Percentiles rank a stretch among this genome's conserved stretches.
These are phyloP conservation scores for Tragulus kanchil DNA, from an alignment of 2,113 vertebrate species.

Conservation along the genomic window DNA sequence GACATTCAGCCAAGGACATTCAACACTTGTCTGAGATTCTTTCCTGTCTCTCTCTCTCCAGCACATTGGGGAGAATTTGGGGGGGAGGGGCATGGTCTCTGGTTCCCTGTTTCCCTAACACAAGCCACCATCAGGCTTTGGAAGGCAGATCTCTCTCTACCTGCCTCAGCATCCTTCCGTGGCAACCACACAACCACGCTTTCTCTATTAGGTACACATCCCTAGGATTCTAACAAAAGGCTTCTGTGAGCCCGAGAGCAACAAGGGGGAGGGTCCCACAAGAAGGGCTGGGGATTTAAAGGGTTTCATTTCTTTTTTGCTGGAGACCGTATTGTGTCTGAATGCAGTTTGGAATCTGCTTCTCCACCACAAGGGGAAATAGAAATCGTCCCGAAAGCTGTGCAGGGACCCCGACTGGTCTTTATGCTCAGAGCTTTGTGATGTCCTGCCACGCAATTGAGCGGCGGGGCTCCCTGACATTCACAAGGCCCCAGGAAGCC, in stretches of 20 bases:
- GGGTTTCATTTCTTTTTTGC: slow-evolving; percentile 67
- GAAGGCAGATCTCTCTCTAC: not conserved
- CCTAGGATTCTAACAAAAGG: slow-evolving; percentile 45
- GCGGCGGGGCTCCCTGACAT: slow-evolving; percentile 59
- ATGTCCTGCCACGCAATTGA: slow-evolving; percentile 69
- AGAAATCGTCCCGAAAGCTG: slow-evolving; percentile 49
- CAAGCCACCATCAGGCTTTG: not conserved
- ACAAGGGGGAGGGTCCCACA: not conserved
- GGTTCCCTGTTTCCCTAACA: not conserved
- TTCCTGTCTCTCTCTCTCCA: not conserved
- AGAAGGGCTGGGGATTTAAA: slow-evolving; percentile 52
- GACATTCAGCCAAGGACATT: too few relatives aligned
- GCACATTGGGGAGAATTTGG: not conserved
- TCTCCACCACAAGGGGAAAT: not conserved
- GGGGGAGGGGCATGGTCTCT: accelerated
- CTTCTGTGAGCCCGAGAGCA: slow-evolving; percentile 46
- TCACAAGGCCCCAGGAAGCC: slow-evolving; percentile 68
- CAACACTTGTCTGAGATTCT: not conserved
- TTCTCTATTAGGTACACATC: slow-evolving; percentile 52
- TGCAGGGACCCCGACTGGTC: not conserved
- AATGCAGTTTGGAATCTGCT: slow-evolving; percentile 53
- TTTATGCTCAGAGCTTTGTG: slow-evolving; percentile 69
- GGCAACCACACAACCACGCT: not conserved
- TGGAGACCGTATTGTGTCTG: not conserved
- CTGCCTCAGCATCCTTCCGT: not conserved